Evolutionary conservation across 2,113 vertebrate genomes (phyloP).

Genomic region (Dasyornis broadbenti): DNA sequence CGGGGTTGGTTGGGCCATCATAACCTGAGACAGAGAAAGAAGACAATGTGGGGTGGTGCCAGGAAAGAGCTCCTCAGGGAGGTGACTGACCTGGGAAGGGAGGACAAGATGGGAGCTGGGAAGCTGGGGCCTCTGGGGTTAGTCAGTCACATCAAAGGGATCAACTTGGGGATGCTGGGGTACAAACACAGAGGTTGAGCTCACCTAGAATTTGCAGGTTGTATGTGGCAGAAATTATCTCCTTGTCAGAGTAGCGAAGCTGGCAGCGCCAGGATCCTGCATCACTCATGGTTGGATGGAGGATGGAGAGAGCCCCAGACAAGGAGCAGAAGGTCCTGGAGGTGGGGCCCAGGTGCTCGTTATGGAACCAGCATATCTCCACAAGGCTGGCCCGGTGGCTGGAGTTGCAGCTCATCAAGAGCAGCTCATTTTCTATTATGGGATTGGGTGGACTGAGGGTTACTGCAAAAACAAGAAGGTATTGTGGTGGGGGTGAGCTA

Average conservation of each 20-base stretch:
- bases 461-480: constrained; percentile 30
- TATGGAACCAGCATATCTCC: constrained; percentile 62
- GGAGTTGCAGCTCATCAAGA: constrained; percentile 68
- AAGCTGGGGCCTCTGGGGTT: not conserved
- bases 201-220: constrained; percentile 68
- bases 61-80: not conserved
- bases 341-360: not conserved
- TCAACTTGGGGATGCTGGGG: not conserved
- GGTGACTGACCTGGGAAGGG: not conserved
- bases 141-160: not conserved
- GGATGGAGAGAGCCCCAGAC: not conserved
- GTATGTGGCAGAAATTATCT: constrained; percentile 25
- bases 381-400: constrained; percentile 53
- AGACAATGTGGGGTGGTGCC: not conserved
- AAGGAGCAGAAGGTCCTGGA: not conserved
- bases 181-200: not conserved
- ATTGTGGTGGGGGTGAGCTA: rapidly evolving
- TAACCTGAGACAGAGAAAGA: constrained; percentile 56
- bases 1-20: constrained; percentile 14
- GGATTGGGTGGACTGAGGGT: constrained; percentile 24
- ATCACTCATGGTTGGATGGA: constrained; percentile 2
- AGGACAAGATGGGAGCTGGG: not conserved
- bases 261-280: constrained; percentile 65
- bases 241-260: constrained; percentile 62
- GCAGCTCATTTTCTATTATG: not conserved